phyloP scores from a whole-genome alignment of 1,140 invertebrate species.

The Anadara kagoshimensis region DNA sequence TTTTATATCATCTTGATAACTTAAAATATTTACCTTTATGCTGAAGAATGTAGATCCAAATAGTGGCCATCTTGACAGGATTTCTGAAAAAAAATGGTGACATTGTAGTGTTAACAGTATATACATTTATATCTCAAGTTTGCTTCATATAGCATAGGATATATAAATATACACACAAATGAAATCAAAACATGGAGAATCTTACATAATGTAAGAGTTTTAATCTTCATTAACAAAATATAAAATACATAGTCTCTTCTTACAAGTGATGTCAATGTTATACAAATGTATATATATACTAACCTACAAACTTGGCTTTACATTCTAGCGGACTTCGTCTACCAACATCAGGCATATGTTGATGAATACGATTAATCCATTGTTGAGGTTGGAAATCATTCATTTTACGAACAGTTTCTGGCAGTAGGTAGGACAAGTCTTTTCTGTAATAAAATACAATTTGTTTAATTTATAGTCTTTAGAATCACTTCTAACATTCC shows the following conservation, averaged over 20 bases:
- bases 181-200: too few relatives aligned
- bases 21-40: constrained; percentile 81
- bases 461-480: background rate
- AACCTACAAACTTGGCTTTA: constrained; percentile 81
- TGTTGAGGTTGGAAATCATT: constrained; percentile 88
- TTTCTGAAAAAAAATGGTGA: constrained; percentile 84
- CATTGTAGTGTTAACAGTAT: constrained; percentile 72
- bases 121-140: background rate
- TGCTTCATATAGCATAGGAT: background rate
- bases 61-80: constrained; percentile 93
- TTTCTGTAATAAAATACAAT: constrained; percentile 75
- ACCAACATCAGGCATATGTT: constrained; percentile 83
- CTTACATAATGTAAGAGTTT: too few relatives aligned
- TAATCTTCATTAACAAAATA: too few relatives aligned
- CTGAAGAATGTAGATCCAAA: constrained; percentile 99
- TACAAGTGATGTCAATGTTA: background rate
- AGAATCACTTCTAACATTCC: background rate
- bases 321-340: constrained; percentile 76
- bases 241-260: too few relatives aligned
- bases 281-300: constrained; percentile 44
- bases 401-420: constrained; percentile 52
- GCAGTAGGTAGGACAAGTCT: constrained; percentile 86
- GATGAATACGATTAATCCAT: constrained; percentile 89
- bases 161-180: too few relatives aligned
- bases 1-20: too few relatives aligned